Percentiles rank a stretch among this genome's conserved stretches.
Evolutionary conservation across 2,797 vertebrate species (phyloP).

Genomic region (Heterohyrax brucei): DNA sequence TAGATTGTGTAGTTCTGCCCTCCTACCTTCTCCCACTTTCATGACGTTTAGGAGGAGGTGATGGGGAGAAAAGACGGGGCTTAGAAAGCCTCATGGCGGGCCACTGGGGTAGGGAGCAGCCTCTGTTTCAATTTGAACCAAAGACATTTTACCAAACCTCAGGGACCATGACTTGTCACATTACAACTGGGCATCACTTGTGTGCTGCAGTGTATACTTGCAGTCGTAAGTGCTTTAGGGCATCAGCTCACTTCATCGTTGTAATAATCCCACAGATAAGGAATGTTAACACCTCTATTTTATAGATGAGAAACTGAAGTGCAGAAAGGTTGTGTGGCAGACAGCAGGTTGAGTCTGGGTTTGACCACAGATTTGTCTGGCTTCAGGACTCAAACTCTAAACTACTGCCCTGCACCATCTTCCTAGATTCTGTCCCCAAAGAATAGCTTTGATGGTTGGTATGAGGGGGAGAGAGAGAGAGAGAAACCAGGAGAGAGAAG

Average conservation of each 20-base stretch:
- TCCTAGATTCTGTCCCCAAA: background rate
- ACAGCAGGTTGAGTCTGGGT: background rate
- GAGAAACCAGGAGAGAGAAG: accelerated
- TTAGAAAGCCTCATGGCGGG: background rate
- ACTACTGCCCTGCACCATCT: background rate
- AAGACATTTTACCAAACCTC: background rate
- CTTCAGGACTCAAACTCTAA: constrained; percentile 38
- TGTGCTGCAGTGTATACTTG: no score
- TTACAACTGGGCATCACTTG: background rate
- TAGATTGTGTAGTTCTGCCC: background rate
- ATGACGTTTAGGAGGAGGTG: background rate
- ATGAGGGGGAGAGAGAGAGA: no score
- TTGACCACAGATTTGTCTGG: background rate
- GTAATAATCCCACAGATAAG: background rate
- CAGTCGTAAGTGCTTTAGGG: background rate
- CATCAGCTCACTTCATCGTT: background rate
- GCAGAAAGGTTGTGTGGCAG: background rate
- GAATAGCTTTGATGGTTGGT: background rate
- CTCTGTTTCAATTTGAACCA: background rate
- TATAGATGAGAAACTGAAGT: background rate
- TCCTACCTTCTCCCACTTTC: background rate
- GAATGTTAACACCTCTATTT: background rate
- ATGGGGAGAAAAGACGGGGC: background rate
- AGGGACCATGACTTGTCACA: background rate
- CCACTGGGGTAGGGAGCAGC: background rate